Percentiles rank a stretch among this genome's conserved stretches.
These are phyloP conservation scores for Xylocampa areola DNA, from an alignment of 2,888 invertebrate species.

Conservation along the genomic window DNA sequence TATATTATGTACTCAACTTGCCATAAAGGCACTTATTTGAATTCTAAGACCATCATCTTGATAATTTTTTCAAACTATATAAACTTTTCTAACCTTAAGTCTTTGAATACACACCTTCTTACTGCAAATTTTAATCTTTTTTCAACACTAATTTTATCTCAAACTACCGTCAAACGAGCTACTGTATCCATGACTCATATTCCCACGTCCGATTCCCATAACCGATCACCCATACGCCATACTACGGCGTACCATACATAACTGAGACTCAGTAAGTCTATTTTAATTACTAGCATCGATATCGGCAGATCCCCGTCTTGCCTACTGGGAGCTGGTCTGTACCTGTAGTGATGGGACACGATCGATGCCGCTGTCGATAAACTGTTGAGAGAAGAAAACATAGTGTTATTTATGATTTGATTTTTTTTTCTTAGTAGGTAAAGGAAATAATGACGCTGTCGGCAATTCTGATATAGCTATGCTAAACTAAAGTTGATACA, in stretches of 20 bases:
- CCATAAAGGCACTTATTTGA: too few relatives aligned
- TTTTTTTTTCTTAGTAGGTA: too few relatives aligned
- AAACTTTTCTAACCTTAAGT: too few relatives aligned
- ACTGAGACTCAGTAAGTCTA: slow-evolving; percentile 85
- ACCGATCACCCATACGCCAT: slow-evolving; percentile 33
- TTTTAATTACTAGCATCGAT: slow-evolving; percentile 88
- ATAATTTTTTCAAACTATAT: too few relatives aligned
- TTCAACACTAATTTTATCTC: slow-evolving; percentile 3
- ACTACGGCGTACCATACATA: slow-evolving; percentile 35
- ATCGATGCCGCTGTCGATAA: slow-evolving; percentile 64
- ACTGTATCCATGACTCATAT: slow-evolving; percentile 33
- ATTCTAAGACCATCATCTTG: too few relatives aligned
- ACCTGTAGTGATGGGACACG: slow-evolving; percentile 73
- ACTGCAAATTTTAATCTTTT: too few relatives aligned
- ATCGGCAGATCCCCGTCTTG: slow-evolving; percentile 89
- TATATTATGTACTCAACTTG: too few relatives aligned
- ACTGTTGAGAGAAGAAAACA: slow-evolving; percentile 53
- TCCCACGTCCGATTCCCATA: slow-evolving; percentile 51
- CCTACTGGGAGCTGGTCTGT: slow-evolving; percentile 85
- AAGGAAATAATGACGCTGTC: too few relatives aligned
- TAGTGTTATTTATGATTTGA: slow-evolving; percentile 34
- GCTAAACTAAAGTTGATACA: too few relatives aligned
- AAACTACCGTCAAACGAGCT: background rate
- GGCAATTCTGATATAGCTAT: too few relatives aligned
- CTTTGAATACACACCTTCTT: too few relatives aligned